phyloP scores from a whole-genome alignment of 2,113 vertebrate genomes.

The Lophochroa leadbeateri region DNA sequence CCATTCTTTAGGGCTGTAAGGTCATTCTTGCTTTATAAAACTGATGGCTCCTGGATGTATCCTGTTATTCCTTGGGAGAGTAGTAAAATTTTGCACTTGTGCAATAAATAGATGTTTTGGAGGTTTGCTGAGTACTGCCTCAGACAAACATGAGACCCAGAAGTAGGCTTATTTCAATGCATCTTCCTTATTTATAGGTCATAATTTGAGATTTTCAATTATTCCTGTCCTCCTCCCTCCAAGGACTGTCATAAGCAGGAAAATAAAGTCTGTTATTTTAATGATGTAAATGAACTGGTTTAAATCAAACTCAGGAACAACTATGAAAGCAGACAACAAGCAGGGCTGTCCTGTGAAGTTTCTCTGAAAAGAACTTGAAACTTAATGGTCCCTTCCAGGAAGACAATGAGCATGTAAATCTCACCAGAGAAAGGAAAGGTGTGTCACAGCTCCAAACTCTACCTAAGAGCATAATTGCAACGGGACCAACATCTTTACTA shows the following conservation, averaged over 20 bases:
- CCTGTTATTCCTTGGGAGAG: not conserved
- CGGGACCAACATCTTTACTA: not conserved
- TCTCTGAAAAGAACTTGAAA: not conserved
- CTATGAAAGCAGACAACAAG: not conserved
- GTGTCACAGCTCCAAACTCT: not conserved
- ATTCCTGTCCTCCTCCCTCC: rapidly evolving
- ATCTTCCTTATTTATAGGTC: not conserved
- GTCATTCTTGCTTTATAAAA: not conserved
- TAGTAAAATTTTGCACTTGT: not conserved
- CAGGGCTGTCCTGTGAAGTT: not conserved
- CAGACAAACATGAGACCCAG: not conserved
- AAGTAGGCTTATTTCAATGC: not conserved
- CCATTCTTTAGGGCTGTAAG: not conserved
- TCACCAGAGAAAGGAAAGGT: not conserved
- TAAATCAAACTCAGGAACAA: not conserved
- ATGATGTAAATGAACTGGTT: not conserved
- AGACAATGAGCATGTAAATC: not conserved
- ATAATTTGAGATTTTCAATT: not conserved
- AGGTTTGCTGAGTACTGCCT: not conserved
- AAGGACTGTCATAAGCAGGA: not conserved
- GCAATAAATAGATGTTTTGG: not conserved
- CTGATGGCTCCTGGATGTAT: not conserved
- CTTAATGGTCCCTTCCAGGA: not conserved
- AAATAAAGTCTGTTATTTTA: not conserved
- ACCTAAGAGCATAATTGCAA: not conserved